Conservation (phyloP, 2,113 vertebrate species). For the Carassius carassius region DNA sequence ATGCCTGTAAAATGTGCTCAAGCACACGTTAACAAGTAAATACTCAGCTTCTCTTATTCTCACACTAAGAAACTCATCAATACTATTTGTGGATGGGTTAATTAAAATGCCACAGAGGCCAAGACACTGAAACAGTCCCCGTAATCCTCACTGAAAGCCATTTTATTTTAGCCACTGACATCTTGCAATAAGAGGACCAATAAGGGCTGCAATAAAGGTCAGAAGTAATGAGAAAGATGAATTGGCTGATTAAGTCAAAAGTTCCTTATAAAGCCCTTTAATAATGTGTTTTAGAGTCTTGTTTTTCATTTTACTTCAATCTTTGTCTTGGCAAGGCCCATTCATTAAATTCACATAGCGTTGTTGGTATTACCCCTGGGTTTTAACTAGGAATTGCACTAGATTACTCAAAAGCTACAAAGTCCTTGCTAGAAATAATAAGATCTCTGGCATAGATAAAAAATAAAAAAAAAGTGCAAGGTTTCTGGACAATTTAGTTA, state of each 20-base stretch:
- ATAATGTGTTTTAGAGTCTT: slow-evolving; percentile 41
- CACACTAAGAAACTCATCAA: slow-evolving; percentile 44
- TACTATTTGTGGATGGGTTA: slow-evolving; percentile 51
- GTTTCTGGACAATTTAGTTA: slow-evolving; percentile 13
- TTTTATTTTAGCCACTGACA: slow-evolving; percentile 55
- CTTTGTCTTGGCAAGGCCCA: not conserved
- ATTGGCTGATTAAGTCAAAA: slow-evolving; percentile 56
- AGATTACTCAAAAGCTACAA: not conserved
- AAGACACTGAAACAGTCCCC: slow-evolving; percentile 48
- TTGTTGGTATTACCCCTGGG: slow-evolving; percentile 13
- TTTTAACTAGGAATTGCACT: slow-evolving; percentile 1
- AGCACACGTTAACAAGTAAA: not conserved
- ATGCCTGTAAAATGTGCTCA: not conserved
- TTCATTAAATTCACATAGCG: slow-evolving; percentile 33
- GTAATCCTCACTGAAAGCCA: slow-evolving; percentile 57
- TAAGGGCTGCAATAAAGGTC: slow-evolving; percentile 42
- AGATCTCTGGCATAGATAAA: slow-evolving; percentile 17
- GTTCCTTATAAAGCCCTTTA: slow-evolving; percentile 46
- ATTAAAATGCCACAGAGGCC: slow-evolving; percentile 55
- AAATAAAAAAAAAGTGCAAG: not conserved
- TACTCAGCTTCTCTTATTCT: not conserved
- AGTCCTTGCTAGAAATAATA: slow-evolving; percentile 33
- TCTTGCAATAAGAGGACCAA: slow-evolving; percentile 43
- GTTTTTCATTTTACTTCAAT: slow-evolving; percentile 47
- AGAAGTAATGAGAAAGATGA: slow-evolving; percentile 52